Base-by-base conservation (phyloP, 1,140 invertebrate species). In the Brachionus manjavacas region DNA sequence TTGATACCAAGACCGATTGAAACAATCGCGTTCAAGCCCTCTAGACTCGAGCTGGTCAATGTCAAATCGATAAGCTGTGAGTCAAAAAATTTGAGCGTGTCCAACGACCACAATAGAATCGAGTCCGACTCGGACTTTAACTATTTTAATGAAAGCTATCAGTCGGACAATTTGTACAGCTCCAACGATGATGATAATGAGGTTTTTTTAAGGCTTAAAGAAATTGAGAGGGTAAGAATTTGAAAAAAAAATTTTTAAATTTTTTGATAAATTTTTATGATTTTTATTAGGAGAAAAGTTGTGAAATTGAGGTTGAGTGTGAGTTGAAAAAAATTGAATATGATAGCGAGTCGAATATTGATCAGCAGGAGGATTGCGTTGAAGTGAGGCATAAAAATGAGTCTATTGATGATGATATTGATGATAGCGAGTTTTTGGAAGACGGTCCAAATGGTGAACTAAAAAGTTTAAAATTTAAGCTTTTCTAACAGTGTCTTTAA, bases 101-200 rank as follows among this genome's bases (percentile, higher is more conserved):
- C 46, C 16, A 25, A 46, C 6, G 74, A 55, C 14, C 23, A 43
- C 25, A 46, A 8, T 46, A 41, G 74, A 3, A 28, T 55, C 12
- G 74, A 78, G 39, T 78, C 74, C 39, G 74, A 78, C 16, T 78
- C 49, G n/a, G 43, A 80, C 23, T 31, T 14, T n/a, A 64, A 55
- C 39, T 43, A 80, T 35, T 16, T 64, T 4, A 35, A 81, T 68
- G 49, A 81, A 28, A 46, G 79, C 31, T 60, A 64, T 60, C 49
- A 64, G 2, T 81, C 52, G 4, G 79, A 81, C 39, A 68, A 81
- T 39, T 20, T 39, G 3, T 81, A 41, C 12, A 68, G 64, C 12
- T 81, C 79, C 16, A 68, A 81, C 14, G 79, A 81, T 12, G 79
- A 81, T 3, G 79, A 81, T 20, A 81, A 68, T 68, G 79, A 81